A percentile compares a stretch with the other conserved stretches of the same genome.
These are phyloP conservation scores for Synanthedon andrenaeformis DNA, from an alignment of 2,888 invertebrate species.

Conservation along the genomic window DNA sequence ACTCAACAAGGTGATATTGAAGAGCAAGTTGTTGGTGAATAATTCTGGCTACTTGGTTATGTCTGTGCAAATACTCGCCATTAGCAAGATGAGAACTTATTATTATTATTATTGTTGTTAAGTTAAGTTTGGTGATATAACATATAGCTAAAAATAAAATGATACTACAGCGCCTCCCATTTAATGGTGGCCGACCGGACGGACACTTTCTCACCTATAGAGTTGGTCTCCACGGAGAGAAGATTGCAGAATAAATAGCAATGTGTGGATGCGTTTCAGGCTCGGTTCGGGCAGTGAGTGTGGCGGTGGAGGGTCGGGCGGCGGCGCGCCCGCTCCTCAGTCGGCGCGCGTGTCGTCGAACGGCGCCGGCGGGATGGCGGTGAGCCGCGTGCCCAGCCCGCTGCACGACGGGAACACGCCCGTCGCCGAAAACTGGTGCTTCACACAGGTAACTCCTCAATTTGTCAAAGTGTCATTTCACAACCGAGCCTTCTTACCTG, in stretches of 20 bases:
- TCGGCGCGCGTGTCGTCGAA: slow-evolving; percentile 89
- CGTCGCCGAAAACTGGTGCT: slow-evolving; percentile 99
- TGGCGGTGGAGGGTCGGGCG: slow-evolving; percentile 63
- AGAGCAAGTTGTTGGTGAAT: no score
- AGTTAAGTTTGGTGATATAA: no score
- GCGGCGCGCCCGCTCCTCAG: slow-evolving; percentile 73
- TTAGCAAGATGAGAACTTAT: no score
- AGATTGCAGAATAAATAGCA: neutral
- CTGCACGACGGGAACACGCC: slow-evolving; percentile 96
- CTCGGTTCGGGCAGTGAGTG: slow-evolving; percentile 72
- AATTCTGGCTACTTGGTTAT: no score
- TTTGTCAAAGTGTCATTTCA: neutral
- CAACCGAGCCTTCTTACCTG: neutral
- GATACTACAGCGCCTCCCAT: no score
- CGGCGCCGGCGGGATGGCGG: slow-evolving; percentile 93
- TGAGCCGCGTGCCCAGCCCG: slow-evolving; percentile 96
- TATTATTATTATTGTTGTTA: no score
- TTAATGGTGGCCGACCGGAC: no score
- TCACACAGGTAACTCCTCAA: slow-evolving; percentile 86
- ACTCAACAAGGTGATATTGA: no score
- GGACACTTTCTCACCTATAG: no score
- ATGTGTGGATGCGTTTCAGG: slow-evolving; percentile 61
- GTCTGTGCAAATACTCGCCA: no score
- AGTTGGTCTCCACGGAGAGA: no score
- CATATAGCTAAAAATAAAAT: no score